phyloP scores from a whole-genome alignment of 2,888 invertebrate genomes.

The Yponomeuta sedellus region DNA sequence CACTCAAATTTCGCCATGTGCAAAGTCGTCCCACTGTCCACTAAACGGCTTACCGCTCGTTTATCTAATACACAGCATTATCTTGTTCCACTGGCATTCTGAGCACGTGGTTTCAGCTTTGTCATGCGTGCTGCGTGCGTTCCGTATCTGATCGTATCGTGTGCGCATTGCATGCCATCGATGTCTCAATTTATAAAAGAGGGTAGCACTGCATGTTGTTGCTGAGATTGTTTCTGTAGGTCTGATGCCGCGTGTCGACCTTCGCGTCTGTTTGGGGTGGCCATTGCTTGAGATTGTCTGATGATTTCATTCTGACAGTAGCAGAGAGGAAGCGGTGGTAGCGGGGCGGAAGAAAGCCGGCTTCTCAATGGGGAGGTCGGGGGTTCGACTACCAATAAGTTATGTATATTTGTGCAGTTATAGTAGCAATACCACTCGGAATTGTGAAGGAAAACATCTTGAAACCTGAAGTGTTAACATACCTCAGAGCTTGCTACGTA shows the following conservation, averaged over 20 bases:
- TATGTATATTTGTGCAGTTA: no score
- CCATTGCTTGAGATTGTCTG: no score
- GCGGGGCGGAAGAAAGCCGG: no score
- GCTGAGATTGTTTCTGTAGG: background rate
- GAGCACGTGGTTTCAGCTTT: constrained; percentile 23
- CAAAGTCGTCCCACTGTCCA: constrained; percentile 6
- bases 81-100: constrained; percentile 22
- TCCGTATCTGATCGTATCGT: constrained; percentile 5
- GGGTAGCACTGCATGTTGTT: background rate
- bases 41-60: constrained; percentile 33
- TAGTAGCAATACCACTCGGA: no score
- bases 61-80: constrained; percentile 35
- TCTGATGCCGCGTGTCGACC: background rate
- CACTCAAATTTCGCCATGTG: background rate
- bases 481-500: no score
- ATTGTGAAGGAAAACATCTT: no score
- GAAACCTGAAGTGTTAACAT: no score
- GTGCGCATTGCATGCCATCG: constrained; percentile 9
- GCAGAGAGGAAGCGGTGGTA: no score
- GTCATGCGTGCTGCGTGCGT: constrained; percentile 24
- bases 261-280: background rate
- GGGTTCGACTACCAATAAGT: no score
- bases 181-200: constrained; percentile 1
- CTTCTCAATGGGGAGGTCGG: no score
- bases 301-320: no score